Base-by-base conservation (phyloP, 2,113 vertebrate species). In the Phycodurus eques region DNA sequence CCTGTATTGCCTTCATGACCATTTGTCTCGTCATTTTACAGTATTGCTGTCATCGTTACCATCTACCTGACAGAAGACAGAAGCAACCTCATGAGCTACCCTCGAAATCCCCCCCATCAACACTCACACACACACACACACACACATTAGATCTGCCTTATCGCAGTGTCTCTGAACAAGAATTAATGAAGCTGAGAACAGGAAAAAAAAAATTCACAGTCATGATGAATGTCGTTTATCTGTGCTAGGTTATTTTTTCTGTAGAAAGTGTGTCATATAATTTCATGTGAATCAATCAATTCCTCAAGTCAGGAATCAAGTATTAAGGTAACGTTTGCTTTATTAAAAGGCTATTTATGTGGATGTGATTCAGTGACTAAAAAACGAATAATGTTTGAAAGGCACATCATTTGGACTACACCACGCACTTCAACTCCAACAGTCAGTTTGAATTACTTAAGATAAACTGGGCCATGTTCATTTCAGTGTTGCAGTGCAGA, bases 1-100 rank as follows among this genome's bases (percentile, higher is more conserved):
- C 76, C 63, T 88, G 88, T 86, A 91, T 87, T 81, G 81, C 80
- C 84, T 83, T 79, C 79, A 88, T 81, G 80, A 79, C 75, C 73
- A 89, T 88, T 84, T 87, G 80, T 75, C 77, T 76, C 74, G 80
- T 78, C 63, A 79, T 78, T 79, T 80, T 80, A 85, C 35, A 39
- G 35, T 6, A 39, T 80, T 70, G 79, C 75, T 64, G 76, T 81
- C 84, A 82, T 81, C 65, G 73, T 80, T 76, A 76, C 75, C 77
- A 75, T 87, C 84, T 82, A 80, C 80, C 75, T 85, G 83, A 87
- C 80, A 80, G 85, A 82, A 1, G 82, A 86, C 78, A 79, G 83
- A 83, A 1, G 71, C 76, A 46, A 67, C 80, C 63, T 78, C 74
- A 83, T 44, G 75, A 75, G 77, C 66, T 60, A 59, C 54, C 42